These are phyloP conservation scores for Hymenochirus boettgeri DNA, from an alignment of 2,113 vertebrate genomes.

Conservation along the genomic window DNA sequence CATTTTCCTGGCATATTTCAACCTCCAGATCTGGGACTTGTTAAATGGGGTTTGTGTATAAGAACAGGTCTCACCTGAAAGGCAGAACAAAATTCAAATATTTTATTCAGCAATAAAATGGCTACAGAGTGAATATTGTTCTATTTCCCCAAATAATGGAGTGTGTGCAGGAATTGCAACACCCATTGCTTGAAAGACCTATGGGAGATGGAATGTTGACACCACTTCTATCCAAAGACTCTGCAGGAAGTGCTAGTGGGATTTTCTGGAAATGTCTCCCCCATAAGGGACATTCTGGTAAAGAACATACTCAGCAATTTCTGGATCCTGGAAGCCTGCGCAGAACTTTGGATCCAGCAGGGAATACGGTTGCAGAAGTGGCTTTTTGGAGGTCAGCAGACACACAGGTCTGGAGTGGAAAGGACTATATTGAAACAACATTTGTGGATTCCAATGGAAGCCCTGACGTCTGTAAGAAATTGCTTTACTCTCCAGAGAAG, in stretches of 20 bases:
- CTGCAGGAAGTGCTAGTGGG: slow-evolving; percentile 8
- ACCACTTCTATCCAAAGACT: slow-evolving; percentile 21
- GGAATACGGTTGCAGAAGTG: slow-evolving; percentile 6
- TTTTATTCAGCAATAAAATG: no score
- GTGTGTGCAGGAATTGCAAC: slow-evolving; percentile 50
- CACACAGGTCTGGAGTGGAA: slow-evolving; percentile 34
- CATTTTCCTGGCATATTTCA: no score
- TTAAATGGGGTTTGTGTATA: no score
- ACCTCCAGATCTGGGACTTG: no score
- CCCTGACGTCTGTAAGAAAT: slow-evolving; percentile 11
- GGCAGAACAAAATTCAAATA: no score
- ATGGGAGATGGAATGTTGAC: slow-evolving; percentile 22
- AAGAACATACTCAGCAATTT: slow-evolving; percentile 30
- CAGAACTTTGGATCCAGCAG: slow-evolving; percentile 12
- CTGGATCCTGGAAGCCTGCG: slow-evolving; percentile 26
- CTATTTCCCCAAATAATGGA: slow-evolving; percentile 45
- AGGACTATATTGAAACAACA: slow-evolving; percentile 43
- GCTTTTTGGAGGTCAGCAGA: slow-evolving; percentile 21
- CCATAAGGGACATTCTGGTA: slow-evolving; percentile 2
- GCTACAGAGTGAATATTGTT: no score
- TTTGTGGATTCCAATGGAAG: slow-evolving; percentile 43
- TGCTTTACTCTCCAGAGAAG: slow-evolving; percentile 36
- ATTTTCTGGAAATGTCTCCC: slow-evolving; percentile 9
- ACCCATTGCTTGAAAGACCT: slow-evolving; percentile 45
- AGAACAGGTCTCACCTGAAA: no score